Base-by-base conservation (phyloP, 64 coral and sea anemone genomes). In the Pachyseris speciosa region DNA sequence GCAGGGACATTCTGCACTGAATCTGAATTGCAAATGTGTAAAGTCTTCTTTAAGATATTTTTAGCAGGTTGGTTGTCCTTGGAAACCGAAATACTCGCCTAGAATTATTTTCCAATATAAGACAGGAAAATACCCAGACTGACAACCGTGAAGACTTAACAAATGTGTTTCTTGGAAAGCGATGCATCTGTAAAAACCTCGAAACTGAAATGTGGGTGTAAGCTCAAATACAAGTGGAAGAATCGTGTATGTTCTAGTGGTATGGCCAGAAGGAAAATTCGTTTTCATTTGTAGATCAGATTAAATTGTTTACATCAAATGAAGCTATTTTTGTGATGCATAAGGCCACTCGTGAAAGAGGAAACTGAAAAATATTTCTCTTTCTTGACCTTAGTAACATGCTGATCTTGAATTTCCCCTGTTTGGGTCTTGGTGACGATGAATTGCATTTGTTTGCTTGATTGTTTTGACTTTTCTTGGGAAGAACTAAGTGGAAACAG, bases 1-100 rank as follows among this genome's bases (percentile, higher is more conserved):
- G 27, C 8, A 36, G 24, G 10, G 33, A 25, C 7, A n/a, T 20
- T 55, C 10, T 37, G 9, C 36, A 1, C 16, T 8, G 30, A 81
- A 81, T 81, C 77, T 81, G 53, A 81, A 81, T 81, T 81, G 77
- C 77, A 61, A 81, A 81, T 81, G 17, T 37, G 25, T 81, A 38
- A 34, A 60, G 52, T 61, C 63, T 61, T 9, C 16, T 7, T 40
- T 10, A 26, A 12, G n/a, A 61, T 61, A 39, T 61, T 4, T 60
- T 61, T 15, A 37, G 65, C 13, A 13, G 48, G 22, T 80, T 52
- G 19, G 77, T 81, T 61, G 77, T 63, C 77, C 77, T 17, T 5
- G 77, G 77, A 81, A 61, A 81, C 77, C 39, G n/a, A 61, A 81
- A 61, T 26, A 3, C 38, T 40, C 32, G n/a, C 7, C 53, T 22